Percentiles rank a stretch among this genome's conserved stretches.
Evolutionary conservation across 2,797 vertebrate genomes (phyloP).

Genomic region (Taeniopygia guttata): DNA sequence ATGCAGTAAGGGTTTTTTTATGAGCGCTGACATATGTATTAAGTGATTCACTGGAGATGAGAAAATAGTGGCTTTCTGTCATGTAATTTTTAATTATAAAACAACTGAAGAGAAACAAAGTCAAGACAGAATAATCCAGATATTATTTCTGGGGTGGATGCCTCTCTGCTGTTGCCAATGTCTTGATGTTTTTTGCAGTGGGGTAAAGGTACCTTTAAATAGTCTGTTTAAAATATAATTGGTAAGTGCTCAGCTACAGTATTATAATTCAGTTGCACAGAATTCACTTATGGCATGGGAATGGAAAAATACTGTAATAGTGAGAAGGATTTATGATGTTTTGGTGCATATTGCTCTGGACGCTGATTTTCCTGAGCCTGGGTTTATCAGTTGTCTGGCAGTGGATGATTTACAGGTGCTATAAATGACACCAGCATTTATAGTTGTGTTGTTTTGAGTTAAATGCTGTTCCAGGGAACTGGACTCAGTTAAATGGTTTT

Average conservation of each 20-base stretch:
- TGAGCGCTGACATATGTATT: neutral
- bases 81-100: neutral
- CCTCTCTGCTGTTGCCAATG: neutral
- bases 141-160: neutral
- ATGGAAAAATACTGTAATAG: slow-evolving; percentile 4
- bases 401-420: neutral
- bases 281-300: neutral
- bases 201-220: neutral
- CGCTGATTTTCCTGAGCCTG: neutral
- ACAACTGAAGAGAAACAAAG: neutral
- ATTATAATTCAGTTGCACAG: neutral
- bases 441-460: neutral
- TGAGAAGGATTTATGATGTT: neutral
- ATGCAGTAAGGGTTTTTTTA: neutral
- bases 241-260: neutral
- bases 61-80: neutral
- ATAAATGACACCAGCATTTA: neutral
- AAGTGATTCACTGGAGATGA: neutral
- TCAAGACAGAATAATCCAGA: neutral
- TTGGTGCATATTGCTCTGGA: neutral
- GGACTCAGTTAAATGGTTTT: neutral
- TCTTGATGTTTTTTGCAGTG: neutral
- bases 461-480: neutral
- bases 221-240: slow-evolving; percentile 4
- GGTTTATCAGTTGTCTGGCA: neutral